These are phyloP conservation scores for Alloplasta piceator DNA, from an alignment of 2,888 invertebrate genomes.

Conservation along the genomic window DNA sequence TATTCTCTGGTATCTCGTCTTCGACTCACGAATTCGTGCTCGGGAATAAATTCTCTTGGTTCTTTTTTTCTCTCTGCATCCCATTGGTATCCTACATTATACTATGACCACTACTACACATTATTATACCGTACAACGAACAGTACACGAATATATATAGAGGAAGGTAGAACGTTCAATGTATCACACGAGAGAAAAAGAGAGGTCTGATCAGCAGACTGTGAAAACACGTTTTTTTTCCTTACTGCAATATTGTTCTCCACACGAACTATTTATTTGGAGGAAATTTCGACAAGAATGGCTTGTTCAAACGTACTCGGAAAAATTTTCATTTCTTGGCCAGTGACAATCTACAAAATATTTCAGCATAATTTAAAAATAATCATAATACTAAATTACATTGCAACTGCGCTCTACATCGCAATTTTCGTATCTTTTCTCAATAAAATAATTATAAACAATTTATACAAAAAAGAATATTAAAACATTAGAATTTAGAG, in stretches of 20 bases:
- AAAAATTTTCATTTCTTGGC: no score
- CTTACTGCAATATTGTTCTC: slow-evolving; percentile 33
- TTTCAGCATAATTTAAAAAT: no score
- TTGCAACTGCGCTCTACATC: no score
- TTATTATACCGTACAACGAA: slow-evolving; percentile 22
- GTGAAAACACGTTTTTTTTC: slow-evolving; percentile 52
- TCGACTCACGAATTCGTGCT: slow-evolving; percentile 59
- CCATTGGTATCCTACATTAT: slow-evolving; percentile 48
- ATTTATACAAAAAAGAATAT: no score
- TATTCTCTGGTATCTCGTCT: slow-evolving; percentile 17
- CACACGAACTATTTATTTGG: neutral
- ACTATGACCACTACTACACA: slow-evolving; percentile 14
- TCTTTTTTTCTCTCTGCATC: slow-evolving; percentile 8
- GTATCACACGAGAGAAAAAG: slow-evolving; percentile 15
- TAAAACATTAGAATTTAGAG: no score
- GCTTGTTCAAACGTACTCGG: no score
- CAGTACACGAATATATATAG: slow-evolving; percentile 54
- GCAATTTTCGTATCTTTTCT: no score
- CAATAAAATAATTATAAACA: no score
- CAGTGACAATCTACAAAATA: no score
- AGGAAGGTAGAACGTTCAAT: slow-evolving; percentile 45
- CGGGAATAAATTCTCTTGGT: slow-evolving; percentile 56
- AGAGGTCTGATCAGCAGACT: slow-evolving; percentile 49
- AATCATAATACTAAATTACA: no score
- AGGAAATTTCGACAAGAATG: no score